Percentiles rank a stretch among this genome's conserved stretches.
Evolutionary conservation across 2,113 vertebrate genomes (phyloP).

Genomic region (Ctenodactylus gundi): DNA sequence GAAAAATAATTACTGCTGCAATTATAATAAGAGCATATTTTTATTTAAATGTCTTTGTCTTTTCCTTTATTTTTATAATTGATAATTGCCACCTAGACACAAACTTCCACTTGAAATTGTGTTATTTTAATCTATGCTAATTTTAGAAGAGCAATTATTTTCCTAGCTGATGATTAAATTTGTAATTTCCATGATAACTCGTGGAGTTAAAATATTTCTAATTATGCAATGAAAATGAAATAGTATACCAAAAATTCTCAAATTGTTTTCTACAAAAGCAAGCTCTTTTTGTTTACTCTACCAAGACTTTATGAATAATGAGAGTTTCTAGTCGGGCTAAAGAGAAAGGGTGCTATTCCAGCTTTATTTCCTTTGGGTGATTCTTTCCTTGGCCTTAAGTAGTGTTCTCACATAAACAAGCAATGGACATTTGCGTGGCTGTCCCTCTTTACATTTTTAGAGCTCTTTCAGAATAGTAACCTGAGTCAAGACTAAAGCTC

Average conservation of each 20-base stretch:
- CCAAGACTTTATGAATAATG: background rate
- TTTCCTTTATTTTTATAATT: background rate
- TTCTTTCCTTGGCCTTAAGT: background rate
- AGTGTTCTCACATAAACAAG: background rate
- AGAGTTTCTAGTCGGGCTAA: background rate
- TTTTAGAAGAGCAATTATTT: background rate
- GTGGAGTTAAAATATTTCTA: slow-evolving; percentile 10
- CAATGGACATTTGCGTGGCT: background rate
- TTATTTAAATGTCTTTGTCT: background rate
- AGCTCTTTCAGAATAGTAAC: background rate
- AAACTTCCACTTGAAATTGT: background rate
- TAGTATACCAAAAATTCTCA: background rate
- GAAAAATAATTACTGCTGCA: background rate
- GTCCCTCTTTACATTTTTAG: background rate
- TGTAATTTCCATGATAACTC: background rate
- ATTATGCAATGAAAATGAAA: background rate
- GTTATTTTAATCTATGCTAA: background rate
- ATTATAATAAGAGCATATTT: background rate
- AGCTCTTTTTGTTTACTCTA: background rate
- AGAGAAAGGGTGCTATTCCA: too few species aligned
- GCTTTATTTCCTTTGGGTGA: background rate
- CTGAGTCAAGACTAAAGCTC: background rate
- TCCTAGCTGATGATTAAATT: background rate
- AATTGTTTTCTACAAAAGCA: background rate
- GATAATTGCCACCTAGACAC: background rate